These are phyloP conservation scores for Poecilia latipinna DNA, from an alignment of 2,113 vertebrate species.

Conservation along the genomic window DNA sequence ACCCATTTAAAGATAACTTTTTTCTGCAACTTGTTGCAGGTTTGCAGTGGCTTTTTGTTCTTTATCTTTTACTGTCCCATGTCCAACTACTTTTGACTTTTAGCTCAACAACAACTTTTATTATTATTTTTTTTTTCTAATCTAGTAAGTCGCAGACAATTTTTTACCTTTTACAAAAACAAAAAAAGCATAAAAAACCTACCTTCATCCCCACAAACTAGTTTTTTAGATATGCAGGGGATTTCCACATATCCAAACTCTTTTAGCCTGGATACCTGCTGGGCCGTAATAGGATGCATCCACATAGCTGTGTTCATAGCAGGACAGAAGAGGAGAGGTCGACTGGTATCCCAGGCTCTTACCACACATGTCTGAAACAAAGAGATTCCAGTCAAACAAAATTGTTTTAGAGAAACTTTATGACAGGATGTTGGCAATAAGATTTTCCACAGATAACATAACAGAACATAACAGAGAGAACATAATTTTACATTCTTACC, in stretches of 20 bases:
- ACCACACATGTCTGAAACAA: constrained; percentile 88
- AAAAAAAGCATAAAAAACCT: constrained; percentile 4
- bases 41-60: too few relatives aligned
- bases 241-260: constrained; percentile 91
- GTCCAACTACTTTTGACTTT: neutral
- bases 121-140: neutral
- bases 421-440: neutral
- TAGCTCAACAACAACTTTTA: neutral
- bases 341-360: constrained; percentile 90
- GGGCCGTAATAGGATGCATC: constrained; percentile 91
- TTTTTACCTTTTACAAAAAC: neutral
- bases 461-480: too few relatives aligned
- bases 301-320: constrained; percentile 99
- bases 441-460: neutral
- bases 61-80: too few relatives aligned
- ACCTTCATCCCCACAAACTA: constrained; percentile 97
- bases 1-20: too few relatives aligned
- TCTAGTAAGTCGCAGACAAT: neutral
- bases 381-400: constrained; percentile 12
- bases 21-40: too few relatives aligned
- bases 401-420: neutral
- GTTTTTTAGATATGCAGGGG: constrained; percentile 90
- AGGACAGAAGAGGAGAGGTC: constrained; percentile 94
- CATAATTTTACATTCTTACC: constrained; percentile 78
- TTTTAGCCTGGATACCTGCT: constrained; percentile 85